Evolutionary conservation across 2,888 invertebrate genomes (phyloP), one percentile per base, ranked within the genome.

Genomic region (Neoaliturus tenellus): DNA sequence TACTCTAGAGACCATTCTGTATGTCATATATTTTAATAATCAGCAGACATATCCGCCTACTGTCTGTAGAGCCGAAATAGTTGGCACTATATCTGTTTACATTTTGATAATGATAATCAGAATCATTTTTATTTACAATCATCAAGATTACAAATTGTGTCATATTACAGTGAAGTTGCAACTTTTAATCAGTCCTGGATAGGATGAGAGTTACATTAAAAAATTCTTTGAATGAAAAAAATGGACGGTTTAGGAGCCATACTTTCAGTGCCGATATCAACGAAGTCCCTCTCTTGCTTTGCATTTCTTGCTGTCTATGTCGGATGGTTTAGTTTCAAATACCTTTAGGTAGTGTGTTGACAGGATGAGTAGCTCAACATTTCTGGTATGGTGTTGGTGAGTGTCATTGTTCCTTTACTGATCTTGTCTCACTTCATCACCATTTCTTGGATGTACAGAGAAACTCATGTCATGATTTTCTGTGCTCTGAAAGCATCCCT

Each of bases 361-460:
- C 6, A 71, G 71, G 23, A 20, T 39, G 41, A 39, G 41, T 0
- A 71, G 41, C n/a, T 71, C 39, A 20, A 17, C 39, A 39, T 71
- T 71, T 41, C 39, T 71, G 71, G 71, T 71, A 20, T 71, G 39
- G 71, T 71, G 39, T 5, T 39, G 71, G 25, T 71, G 71, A 39
- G 23, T 39, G 39, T 71, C 71, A 17, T 28, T 39, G 71, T 33
- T 71, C 20, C 39, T 6, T 71, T 71, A 17, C 31, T 31, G 67
- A 67, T 14, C 31, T 67, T 67, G 28, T 31, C 67, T 33, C 28
- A 5, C 67, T 67, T 31, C 67, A 67, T 67, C 14, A 67, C 67
- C 14, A 67, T 33, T 67, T 31, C 67, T 8, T 67, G n/a, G 31
- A 67, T 67, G 31, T 67, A 67, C 23, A 31, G 62, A 8, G 62